Percentiles rank a stretch among this genome's conserved stretches.
These are phyloP conservation scores for Hydrocynus forskahlii DNA, from an alignment of 2,797 vertebrate species.

Conservation along the genomic window DNA sequence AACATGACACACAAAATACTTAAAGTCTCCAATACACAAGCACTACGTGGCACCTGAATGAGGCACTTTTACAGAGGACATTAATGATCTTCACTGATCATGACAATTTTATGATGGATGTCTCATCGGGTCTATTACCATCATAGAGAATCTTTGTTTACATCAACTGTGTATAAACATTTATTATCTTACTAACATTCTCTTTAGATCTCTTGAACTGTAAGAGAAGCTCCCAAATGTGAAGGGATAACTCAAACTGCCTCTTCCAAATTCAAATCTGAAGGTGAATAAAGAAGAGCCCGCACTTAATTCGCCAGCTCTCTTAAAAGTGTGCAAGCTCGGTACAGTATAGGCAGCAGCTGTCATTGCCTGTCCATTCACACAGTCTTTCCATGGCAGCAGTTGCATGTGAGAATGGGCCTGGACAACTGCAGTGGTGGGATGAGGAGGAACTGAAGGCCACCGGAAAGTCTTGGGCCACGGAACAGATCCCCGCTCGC, in stretches of 20 bases:
- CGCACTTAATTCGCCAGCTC: neutral
- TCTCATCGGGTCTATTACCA: constrained; percentile 6
- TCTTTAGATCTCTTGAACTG: neutral
- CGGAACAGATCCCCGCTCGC: constrained; percentile 73
- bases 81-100: constrained; percentile 20
- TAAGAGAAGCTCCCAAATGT: neutral
- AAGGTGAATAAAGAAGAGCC: neutral
- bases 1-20: constrained; percentile 26
- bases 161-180: neutral
- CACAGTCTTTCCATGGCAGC: constrained; percentile 70
- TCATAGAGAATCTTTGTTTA: constrained; percentile 6
- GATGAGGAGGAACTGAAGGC: constrained; percentile 57
- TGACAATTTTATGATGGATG: constrained; percentile 12
- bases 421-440: constrained; percentile 67
- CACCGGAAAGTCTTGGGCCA: constrained; percentile 66
- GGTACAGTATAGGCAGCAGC: constrained; percentile 60
- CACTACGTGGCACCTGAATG: constrained; percentile 30
- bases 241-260: neutral
- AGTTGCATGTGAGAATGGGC: constrained; percentile 67
- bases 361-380: constrained; percentile 74
- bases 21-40: constrained; percentile 19
- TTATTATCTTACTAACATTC: neutral
- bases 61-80: constrained; percentile 46
- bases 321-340: constrained; percentile 14
- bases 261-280: neutral